Conservation (phyloP, 2,888 invertebrate genomes). For the Tenthredo scrophulariae region DNA sequence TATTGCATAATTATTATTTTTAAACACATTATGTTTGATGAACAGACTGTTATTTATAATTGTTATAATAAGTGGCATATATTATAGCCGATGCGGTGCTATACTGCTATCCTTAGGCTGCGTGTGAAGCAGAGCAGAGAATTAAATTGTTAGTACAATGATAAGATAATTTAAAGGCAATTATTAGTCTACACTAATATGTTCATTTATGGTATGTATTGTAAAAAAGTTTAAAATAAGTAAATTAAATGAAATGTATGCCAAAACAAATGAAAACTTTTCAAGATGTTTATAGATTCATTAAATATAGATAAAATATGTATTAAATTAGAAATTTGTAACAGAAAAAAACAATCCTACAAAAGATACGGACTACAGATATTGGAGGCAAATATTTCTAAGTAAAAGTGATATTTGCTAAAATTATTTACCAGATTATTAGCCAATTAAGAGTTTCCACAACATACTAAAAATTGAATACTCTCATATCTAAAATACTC, state of each 20-base stretch:
- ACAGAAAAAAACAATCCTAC: background rate
- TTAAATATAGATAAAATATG: background rate
- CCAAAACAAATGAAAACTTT: background rate
- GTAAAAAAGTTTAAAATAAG: background rate
- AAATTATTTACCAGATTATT: background rate
- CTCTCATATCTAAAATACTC: background rate
- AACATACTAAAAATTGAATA: background rate
- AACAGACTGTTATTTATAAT: slow-evolving; percentile 26
- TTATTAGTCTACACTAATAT: slow-evolving; percentile 37
- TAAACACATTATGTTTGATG: slow-evolving; percentile 16
- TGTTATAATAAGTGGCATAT: slow-evolving; percentile 39
- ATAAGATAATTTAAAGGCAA: slow-evolving; percentile 19
- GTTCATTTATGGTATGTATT: background rate
- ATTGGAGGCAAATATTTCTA: background rate
- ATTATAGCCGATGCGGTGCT: slow-evolving; percentile 68
- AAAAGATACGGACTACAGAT: background rate
- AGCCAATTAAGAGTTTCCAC: background rate
- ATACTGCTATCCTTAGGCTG: slow-evolving; percentile 76
- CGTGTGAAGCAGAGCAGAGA: slow-evolving; percentile 72
- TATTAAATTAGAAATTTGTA: background rate
- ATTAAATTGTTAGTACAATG: slow-evolving; percentile 4
- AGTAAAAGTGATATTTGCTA: background rate
- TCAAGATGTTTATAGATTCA: background rate
- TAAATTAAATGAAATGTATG: background rate
- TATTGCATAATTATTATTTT: slow-evolving; percentile 36